Evolutionary conservation across 2,888 invertebrate genomes (phyloP), one percentile per base, ranked within the genome.

Genomic region (Pteria penguin): DNA sequence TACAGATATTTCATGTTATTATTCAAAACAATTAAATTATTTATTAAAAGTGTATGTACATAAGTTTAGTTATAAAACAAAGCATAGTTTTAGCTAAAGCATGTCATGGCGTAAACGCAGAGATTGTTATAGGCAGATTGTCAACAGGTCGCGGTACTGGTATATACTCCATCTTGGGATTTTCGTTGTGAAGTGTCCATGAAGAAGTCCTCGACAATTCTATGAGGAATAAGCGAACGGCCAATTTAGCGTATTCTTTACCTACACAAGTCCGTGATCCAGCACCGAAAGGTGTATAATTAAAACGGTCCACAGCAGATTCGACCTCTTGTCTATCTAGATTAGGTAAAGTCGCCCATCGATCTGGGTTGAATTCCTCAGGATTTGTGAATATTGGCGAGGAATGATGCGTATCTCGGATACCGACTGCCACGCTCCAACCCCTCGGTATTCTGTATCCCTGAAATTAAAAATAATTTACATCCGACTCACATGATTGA

Each of bases 341-440:
- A 62, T 76, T 57, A 8, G 65, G 73, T 11, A 73, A 33, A 3
- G 18, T 66, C 2, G 63, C 68, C 83, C 83, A 83, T 11, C 83
- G 74, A n/a, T 80, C 79, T 18, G 83, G 83, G 33, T 79, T 62
- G 54, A 83, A 83, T 24, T 29, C 18, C 0, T 73, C 72, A n/a
- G 79, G 24, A 24, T 80, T 54, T 5, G 32, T 33, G 62, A 76
- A 83, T 11, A 82, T 14, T 52, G 80, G 78, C 1, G 83, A 75
- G 8, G 77, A 63, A 8, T 74, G 70, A 18, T 80, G 81, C 2
- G 83, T 83, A 27, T 83, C 83, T 11, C 83, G 65, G n/a, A 82
- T 82, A n/a, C 83, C 81, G 31, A 63, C 74, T 8, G 79, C 75
- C 5, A 83, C 61, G 2, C 78, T 79, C 83, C 83, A 83, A 33